Percentiles rank a stretch among this genome's conserved stretches.
Evolutionary conservation across 2,113 vertebrate genomes (phyloP).

Genomic region (Tachycineta bicolor): DNA sequence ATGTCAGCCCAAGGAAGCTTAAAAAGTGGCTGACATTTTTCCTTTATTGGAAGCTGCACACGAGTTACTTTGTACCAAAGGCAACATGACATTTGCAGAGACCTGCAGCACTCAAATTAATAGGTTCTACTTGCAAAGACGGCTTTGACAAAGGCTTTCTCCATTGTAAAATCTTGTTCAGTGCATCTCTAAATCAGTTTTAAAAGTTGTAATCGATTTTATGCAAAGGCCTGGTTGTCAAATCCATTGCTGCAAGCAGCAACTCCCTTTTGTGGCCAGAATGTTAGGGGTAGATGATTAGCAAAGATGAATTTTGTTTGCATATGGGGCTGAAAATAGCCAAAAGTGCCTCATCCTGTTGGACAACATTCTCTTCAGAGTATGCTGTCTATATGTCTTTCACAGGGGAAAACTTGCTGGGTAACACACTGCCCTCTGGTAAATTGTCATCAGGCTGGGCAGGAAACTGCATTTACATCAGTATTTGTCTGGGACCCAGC

Average conservation of each 20-base stretch:
- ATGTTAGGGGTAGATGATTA: not conserved
- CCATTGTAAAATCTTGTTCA: not conserved
- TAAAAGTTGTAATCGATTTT: not conserved
- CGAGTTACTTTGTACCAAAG: not conserved
- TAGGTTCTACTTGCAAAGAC: not conserved
- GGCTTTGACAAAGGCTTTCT: not conserved
- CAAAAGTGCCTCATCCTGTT: not conserved
- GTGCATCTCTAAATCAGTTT: not conserved
- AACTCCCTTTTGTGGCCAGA: not conserved
- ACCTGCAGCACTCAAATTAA: not conserved
- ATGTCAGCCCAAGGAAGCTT: not conserved
- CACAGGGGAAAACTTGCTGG: not conserved
- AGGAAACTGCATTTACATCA: not conserved
- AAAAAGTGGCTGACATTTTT: not conserved
- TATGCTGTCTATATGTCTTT: not conserved
- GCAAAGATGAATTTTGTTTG: not conserved
- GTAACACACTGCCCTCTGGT: not conserved
- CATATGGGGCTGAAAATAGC: not conserved
- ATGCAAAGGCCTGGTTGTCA: not conserved
- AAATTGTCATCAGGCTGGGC: not conserved
- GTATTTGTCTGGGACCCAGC: not conserved
- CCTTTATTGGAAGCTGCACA: not conserved
- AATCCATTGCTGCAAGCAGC: not conserved
- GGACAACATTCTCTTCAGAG: not conserved
- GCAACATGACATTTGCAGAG: slow-evolving; percentile 27